These are phyloP conservation scores for Streblospio benedicti DNA, from an alignment of 1,140 invertebrate genomes.

Conservation along the genomic window DNA sequence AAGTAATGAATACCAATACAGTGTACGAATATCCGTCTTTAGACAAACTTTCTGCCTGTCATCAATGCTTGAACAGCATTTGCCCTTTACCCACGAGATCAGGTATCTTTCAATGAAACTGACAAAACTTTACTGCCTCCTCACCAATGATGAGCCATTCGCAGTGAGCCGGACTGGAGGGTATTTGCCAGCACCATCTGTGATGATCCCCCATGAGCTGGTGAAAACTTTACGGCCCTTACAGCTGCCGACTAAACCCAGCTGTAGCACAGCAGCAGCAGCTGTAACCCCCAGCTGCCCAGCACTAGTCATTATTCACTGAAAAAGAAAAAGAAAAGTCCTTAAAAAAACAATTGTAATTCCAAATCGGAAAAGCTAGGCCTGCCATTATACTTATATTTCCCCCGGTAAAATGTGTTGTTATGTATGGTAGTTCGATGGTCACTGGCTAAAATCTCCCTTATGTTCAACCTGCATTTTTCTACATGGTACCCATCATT, in stretches of 20 bases:
- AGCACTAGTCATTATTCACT: too few relatives aligned
- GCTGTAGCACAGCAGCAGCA: too few relatives aligned
- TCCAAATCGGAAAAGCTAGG: too few relatives aligned
- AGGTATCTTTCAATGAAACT: background rate
- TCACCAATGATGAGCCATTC: conserved; percentile 87
- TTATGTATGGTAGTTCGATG: too few relatives aligned
- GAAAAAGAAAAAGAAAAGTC: too few relatives aligned
- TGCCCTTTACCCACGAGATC: background rate
- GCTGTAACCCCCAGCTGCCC: too few relatives aligned
- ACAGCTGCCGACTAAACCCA: conserved; percentile 15
- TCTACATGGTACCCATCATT: too few relatives aligned
- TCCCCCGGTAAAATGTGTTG: too few relatives aligned
- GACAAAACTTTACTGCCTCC: conserved; percentile 9
- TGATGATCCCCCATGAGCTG: conserved; percentile 66
- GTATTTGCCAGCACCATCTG: conserved; percentile 82
- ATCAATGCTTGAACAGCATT: conserved; percentile 1
- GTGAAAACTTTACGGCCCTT: conserved; percentile 27
- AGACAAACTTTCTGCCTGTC: background rate
- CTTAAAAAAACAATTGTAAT: too few relatives aligned
- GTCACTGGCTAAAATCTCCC: too few relatives aligned
- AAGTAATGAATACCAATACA: background rate
- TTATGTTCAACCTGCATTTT: too few relatives aligned
- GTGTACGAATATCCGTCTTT: background rate
- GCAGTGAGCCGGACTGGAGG: conserved; percentile 84
- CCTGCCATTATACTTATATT: too few relatives aligned